Percentiles rank a stretch among this genome's conserved stretches.
Evolutionary conservation across 1,140 invertebrate species (phyloP).

Genomic region (Dendrolimus punctatus): DNA sequence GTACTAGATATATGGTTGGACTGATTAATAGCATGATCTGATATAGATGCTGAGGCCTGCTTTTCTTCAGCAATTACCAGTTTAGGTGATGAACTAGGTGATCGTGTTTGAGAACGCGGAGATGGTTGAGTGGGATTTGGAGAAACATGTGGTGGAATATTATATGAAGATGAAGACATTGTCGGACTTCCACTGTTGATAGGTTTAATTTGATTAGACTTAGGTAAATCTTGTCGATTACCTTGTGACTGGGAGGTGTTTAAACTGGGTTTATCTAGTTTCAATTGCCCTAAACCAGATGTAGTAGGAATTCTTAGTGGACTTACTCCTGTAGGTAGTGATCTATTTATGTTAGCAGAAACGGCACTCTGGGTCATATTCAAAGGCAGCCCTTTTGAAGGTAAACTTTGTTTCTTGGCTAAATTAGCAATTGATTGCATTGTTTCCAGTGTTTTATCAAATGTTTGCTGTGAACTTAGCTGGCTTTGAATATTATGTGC

Average conservation of each 20-base stretch:
- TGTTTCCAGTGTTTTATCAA: slow-evolving; percentile 60
- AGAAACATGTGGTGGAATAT: slow-evolving; percentile 29
- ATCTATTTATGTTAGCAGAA: slow-evolving; percentile 43
- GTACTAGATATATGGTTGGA: slow-evolving; percentile 58
- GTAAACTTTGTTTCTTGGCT: slow-evolving; percentile 62
- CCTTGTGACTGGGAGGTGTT: slow-evolving; percentile 11
- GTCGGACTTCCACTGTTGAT: slow-evolving; percentile 22
- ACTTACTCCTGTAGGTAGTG: slow-evolving; percentile 25
- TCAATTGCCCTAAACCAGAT: slow-evolving; percentile 41
- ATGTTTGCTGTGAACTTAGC: slow-evolving; percentile 55
- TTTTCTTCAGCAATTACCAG: slow-evolving; percentile 69
- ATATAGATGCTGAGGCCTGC: slow-evolving; percentile 35
- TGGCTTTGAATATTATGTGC: slow-evolving; percentile 61
- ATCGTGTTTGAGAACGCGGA: slow-evolving; percentile 62
- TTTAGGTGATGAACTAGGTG: slow-evolving; percentile 68
- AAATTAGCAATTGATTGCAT: slow-evolving; percentile 70
- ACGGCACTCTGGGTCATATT: slow-evolving; percentile 35
- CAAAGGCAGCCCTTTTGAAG: slow-evolving; percentile 39
- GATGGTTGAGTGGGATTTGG: slow-evolving; percentile 40
- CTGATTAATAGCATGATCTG: slow-evolving; percentile 47
- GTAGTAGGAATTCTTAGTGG: slow-evolving; percentile 45
- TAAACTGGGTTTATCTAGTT: slow-evolving; percentile 39
- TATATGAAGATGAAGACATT: slow-evolving; percentile 36
- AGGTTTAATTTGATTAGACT: slow-evolving; percentile 34
- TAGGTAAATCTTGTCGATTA: slow-evolving; percentile 32